Evolutionary conservation across 1,140 invertebrate species (phyloP), one percentile per base, ranked within the genome.

Genomic region (Patella vulgata): DNA sequence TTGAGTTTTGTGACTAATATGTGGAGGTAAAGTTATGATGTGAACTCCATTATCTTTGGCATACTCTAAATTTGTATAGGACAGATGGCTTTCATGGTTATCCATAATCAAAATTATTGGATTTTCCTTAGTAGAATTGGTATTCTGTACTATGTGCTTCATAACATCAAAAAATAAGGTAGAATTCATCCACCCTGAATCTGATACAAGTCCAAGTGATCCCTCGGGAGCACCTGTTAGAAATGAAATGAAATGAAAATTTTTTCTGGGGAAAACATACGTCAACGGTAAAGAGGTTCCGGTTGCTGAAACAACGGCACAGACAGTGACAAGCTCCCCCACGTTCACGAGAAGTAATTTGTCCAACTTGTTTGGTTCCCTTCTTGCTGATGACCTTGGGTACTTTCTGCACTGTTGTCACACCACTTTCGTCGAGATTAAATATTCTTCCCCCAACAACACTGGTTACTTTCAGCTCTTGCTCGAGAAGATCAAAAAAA

Each of bases 341-440:
- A n/a, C 83, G 82, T 36, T 80, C 59, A 75, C 87, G 84, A 3
- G 73, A 82, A 39, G 82, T 84, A 5, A 81, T 84, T 19, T 84
- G 53, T 40, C 81, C 83, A 11, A 87, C 78, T 77, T 86, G 78
- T 65, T 79, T 81, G 28, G 61, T 54, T 40, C 84, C 83, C 55
- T 64, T 71, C 40, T 80, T 75, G 19, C 87, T 30, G 1, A 67
- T 61, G 54, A 88, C 73, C 71, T 82, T 84, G 30, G 63, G 53
- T 28, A 78, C 75, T 63, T 81, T 82, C 27, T 85, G 79, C 8
- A 86, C 82, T 14, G 83, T 86, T 33, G 81, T 82, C 46, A 84
- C 66, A 8, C 85, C 85, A 8, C 82, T 86, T 71, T 87, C 86
- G 70, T 87, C 85, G 11, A 82, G 74, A 75, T 86, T 87, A 69